A percentile compares a stretch with the other conserved stretches of the same genome.
phyloP scores from a whole-genome alignment of 2,797 vertebrate species.

The Sebastes matsubarae region DNA sequence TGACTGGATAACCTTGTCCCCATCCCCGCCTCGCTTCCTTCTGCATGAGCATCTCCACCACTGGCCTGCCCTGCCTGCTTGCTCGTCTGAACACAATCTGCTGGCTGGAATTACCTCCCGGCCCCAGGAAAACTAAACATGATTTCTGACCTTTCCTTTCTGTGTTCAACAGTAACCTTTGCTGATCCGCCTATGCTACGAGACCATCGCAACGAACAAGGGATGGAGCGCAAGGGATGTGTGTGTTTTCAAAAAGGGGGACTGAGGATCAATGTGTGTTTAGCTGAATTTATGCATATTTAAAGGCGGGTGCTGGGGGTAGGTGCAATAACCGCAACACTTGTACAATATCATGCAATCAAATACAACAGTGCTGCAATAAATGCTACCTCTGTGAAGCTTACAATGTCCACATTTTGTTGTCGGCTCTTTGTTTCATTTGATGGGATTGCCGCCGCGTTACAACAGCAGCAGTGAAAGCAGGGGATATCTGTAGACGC shows the following conservation, averaged over 20 bases:
- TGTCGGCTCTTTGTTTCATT: not conserved
- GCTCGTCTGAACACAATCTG: conserved; percentile 82
- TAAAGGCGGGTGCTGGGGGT: not conserved
- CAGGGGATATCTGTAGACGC: not conserved
- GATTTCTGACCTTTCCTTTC: conserved; percentile 87
- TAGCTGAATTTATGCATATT: conserved; percentile 46
- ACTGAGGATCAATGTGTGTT: conserved; percentile 38
- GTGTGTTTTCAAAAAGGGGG: conserved; percentile 15
- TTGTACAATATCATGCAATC: conserved; percentile 14
- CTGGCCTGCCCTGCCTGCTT: conserved; percentile 72
- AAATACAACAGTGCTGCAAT: not conserved
- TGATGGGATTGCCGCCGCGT: not conserved
- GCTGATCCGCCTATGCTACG: conserved; percentile 70
- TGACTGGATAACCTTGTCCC: conserved; percentile 84
- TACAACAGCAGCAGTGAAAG: not conserved
- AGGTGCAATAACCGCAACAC: not conserved
- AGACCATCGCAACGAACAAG: conserved; percentile 62
- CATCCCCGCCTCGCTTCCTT: conserved; percentile 74
- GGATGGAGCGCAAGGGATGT: conserved; percentile 18
- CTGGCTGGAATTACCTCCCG: conserved; percentile 82
- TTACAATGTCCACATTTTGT: not conserved
- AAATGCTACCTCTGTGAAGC: not conserved
- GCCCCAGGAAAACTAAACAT: conserved; percentile 86
- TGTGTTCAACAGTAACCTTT: conserved; percentile 87
- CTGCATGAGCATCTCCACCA: conserved; percentile 76